These are phyloP conservation scores for Leucopsar rothschildi DNA, from an alignment of 2,113 vertebrate species.

Conservation along the genomic window DNA sequence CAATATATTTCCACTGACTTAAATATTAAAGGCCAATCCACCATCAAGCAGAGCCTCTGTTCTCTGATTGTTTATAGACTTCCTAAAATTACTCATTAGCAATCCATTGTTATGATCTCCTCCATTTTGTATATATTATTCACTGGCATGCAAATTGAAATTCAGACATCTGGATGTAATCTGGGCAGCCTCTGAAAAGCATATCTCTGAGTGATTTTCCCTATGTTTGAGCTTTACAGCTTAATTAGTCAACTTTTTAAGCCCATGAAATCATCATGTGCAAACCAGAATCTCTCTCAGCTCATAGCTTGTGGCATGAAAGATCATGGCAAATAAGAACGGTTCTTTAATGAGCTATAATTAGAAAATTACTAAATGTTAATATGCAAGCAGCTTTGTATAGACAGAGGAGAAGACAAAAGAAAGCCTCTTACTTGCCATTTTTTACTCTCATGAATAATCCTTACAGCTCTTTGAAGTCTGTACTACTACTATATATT, in stretches of 20 bases:
- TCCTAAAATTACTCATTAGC: conserved; percentile 59
- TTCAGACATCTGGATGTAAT: conserved; percentile 57
- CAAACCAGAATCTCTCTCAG: not conserved
- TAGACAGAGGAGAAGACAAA: not conserved
- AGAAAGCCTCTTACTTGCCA: not conserved
- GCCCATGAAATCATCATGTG: conserved; percentile 11
- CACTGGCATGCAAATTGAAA: conserved; percentile 41
- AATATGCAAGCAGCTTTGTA: not conserved
- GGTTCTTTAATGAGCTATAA: conserved; percentile 1
- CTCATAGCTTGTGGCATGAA: not conserved
- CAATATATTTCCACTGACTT: not conserved
- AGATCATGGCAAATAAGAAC: not conserved
- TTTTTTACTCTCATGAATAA: conserved; percentile 4
- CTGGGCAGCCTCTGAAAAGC: conserved; percentile 18
- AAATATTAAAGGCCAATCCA: not conserved
- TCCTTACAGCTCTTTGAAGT: not conserved
- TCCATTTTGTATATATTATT: conserved; percentile 53
- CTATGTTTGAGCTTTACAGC: not conserved
- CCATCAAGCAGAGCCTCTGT: not conserved
- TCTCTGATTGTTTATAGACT: conserved; percentile 30
- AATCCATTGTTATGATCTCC: conserved; percentile 53
- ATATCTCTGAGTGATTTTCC: conserved; percentile 12
- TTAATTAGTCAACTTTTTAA: conserved; percentile 40
- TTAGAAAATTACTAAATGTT: conserved; percentile 6
- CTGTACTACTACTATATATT: not conserved